Base-by-base conservation (phyloP, 2,113 vertebrate genomes). In the Alaudala cheleensis region DNA sequence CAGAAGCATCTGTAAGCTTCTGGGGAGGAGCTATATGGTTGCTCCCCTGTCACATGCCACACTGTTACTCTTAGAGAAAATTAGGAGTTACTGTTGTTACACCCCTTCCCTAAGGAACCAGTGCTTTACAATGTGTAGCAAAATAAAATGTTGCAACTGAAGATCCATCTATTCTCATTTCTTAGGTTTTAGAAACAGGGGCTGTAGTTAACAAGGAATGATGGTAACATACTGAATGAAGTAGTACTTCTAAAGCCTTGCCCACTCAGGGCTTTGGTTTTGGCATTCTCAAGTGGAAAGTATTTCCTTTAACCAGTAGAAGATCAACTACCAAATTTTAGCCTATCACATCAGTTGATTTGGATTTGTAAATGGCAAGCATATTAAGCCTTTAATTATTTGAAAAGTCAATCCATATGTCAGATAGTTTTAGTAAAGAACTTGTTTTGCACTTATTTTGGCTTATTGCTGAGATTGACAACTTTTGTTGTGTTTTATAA, bases 401-500 rank as follows among this genome's bases (percentile, higher is more conserved):
- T 93, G 70, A 80, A 57, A 92, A 95, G 39, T 82, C 54, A 73
- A 21, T 61, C 34, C 21, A 5, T 40, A 44, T 79, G 49, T 67
- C 34, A 57, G 37, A 57, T 87, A 14, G 16, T 58, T 88, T 90
- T 84, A 90, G 58, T 86, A 62, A 82, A 16, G 14, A 73, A 31
- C 64, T 92, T 76, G 37, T 60, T 95, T 94, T 88, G 50, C 15
- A 11, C n/a, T 80, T 94, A 4, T 15, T 93, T 54, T 67, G 47
- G 69, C 53, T 89, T 92, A 51, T 5, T 71, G 65, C 65, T 56
- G 16, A 70, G 67, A 83, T 33, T 39, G 40, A 62, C 64, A 90
- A 45, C 33, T 83, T 92, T 90, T 90, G 42, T 77, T 93, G 53
- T 93, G 60, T 58, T 88, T 93, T 82, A 50, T 69, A 50, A 90